Evolutionary conservation across 2,888 invertebrate genomes (phyloP), one percentile per base, ranked within the genome.

Genomic region (Ommatoiulus sabulosus): DNA sequence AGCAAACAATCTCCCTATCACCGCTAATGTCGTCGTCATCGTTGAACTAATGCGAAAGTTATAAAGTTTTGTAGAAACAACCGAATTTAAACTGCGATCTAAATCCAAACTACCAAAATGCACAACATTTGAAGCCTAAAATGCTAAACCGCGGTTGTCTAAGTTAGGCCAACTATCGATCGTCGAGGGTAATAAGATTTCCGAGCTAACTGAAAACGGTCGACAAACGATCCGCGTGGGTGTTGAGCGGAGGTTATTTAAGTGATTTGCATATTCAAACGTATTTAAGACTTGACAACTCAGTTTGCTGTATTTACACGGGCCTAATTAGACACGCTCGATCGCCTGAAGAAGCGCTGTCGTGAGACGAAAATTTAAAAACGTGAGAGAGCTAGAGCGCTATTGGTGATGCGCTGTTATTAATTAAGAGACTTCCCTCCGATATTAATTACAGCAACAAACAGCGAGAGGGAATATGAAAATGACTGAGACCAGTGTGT

Each of bases 201-300:
- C 10, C 8, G 7, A 6, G 52, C 52, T 15, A 52, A 52, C 15
- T 52, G 52, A 6, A 52, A 52, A 6, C 15, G 52, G 52, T 52
- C 52, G 52, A 52, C 52, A 15, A 12, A 15, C 52, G 10, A 52
- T 52, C 6, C 15, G 52, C 8, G 52, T 52, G 52, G 52, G 52
- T 52, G 52, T 52, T 15, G 52, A 52, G 52, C 3, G 15, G 7
- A 3, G 52, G 52, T 6, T 12, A 52, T 52, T 52, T 52, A 52
- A 52, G 52, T 52, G 52, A 52, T 52, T 52, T 52, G 52, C 52
- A 52, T 52, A 52, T 52, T 52, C 52, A 52, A 52, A 52, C 52
- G 15, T 52, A 52, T 52, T 52, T 52, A 52, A 52, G 52, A 52
- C 52, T 52, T 52, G 52, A 52, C 52, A 52, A 52, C 52, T 52